Percentiles rank a stretch among this genome's conserved stretches.
These are phyloP conservation scores for Entomobrya proxima DNA, from an alignment of 2,888 invertebrate genomes.

Conservation along the genomic window DNA sequence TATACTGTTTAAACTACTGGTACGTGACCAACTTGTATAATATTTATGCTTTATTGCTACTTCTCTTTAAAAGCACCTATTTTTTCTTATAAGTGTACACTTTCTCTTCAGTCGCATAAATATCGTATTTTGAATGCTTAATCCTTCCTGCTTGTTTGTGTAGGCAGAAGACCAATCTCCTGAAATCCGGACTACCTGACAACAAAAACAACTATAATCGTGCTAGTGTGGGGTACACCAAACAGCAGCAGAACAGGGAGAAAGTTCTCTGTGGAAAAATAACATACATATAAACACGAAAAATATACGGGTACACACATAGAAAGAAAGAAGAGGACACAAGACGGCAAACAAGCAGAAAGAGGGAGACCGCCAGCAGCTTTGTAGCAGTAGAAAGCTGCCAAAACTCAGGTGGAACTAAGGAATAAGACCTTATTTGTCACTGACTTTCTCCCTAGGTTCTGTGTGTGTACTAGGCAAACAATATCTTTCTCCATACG, in stretches of 20 bases:
- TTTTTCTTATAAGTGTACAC: neutral
- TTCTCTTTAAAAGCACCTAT: neutral
- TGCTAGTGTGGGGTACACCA: neutral
- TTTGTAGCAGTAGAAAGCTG: neutral
- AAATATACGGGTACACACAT: neutral
- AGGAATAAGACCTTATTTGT: slow-evolving; percentile 53
- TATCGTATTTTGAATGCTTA: neutral
- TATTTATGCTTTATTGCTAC: neutral
- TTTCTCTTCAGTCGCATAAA: neutral
- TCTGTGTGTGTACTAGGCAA: too few species aligned
- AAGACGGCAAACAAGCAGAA: neutral
- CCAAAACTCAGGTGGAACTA: slow-evolving; percentile 58
- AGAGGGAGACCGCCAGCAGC: slow-evolving; percentile 14
- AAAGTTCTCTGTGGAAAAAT: neutral
- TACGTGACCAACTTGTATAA: slow-evolving; percentile 38
- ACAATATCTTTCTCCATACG: neutral
- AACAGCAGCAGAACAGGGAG: neutral
- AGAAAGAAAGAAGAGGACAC: neutral
- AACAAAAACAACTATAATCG: neutral
- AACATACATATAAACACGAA: neutral
- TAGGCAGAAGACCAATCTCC: neutral
- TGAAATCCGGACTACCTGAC: slow-evolving; percentile 1
- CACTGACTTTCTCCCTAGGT: slow-evolving; percentile 65
- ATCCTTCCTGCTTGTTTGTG: neutral
- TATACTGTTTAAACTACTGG: slow-evolving; percentile 30